Base-by-base conservation (phyloP, 2,888 invertebrate species). In the Sphaerolaimus hirsutus region DNA sequence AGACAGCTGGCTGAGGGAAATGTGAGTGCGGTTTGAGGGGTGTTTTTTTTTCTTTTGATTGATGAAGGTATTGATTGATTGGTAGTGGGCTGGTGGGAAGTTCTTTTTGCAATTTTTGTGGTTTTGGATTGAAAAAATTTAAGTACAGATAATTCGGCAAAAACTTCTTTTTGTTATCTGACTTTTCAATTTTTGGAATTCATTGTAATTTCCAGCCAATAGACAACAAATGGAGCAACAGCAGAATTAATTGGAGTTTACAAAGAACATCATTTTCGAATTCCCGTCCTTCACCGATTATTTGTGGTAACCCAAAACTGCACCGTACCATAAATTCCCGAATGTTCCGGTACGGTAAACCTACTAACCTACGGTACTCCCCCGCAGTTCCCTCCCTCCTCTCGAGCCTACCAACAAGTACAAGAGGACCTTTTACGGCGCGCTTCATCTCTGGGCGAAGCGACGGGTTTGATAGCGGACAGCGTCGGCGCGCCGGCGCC, bases 391-490 rank as follows among this genome's bases (percentile, higher is more conserved):
- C 46, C 45, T 19, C 47, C 35, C 21, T 21, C 29, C 61, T 10
- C 53, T 44, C 42, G 55, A 54, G 52, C 55, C 25, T 59, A 61
- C 51, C 57, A 55, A 5, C 80, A 82, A 58, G 71, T 87, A 1
- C 86, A 89, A 63, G 73, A 75, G 2, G 83, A 87, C 57, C 70
- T 93, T 46, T 80, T 78, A 61, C 72, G 74, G 12, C 80, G 81
- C 0, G 89, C 89, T 0, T 79, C 77, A 25, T 75, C 75, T 45
- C 71, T 91, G 46, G 84, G 79, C 68, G 76, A 77, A 50, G 78
- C 83, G 0, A 79, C 86, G 0, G 75, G 79, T 0, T 77, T 78
- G 51, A 79, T 89, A 17, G 81, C 80, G 0, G 75, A 76, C 23
- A 74, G 79, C 0, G 79, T 81, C 12, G 24, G 43, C 5, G 29